These are phyloP conservation scores for Tortrix viridana DNA, from an alignment of 2,888 invertebrate genomes.

Conservation along the genomic window DNA sequence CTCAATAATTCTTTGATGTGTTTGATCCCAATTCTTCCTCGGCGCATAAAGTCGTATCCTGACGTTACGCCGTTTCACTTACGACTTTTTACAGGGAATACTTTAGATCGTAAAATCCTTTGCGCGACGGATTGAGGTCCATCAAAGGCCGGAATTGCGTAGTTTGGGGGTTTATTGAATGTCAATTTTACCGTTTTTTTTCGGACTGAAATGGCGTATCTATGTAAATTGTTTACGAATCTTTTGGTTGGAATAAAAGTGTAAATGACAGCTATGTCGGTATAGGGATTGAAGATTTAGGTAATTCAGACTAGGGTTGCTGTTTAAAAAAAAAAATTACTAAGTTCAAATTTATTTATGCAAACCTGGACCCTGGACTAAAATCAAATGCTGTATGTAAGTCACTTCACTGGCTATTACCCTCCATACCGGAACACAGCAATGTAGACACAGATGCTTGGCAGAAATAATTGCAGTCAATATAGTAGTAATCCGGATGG, in stretches of 20 bases:
- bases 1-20: conserved; percentile 3
- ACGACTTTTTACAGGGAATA: background rate
- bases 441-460: no score
- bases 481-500: no score
- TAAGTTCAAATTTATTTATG: no score
- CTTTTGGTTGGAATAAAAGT: background rate
- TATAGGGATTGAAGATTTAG: no score
- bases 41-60: background rate
- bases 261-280: no score
- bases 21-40: background rate
- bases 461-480: no score
- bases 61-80: background rate
- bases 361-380: no score
- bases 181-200: conserved; percentile 8
- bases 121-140: conserved; percentile 18
- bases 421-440: no score
- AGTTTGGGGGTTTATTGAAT: conserved; percentile 17
- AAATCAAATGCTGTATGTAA: no score
- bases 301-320: no score
- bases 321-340: no score
- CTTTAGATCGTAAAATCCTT: conserved; percentile 14
- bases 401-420: no score
- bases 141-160: conserved; percentile 3
- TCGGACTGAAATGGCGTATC: background rate
- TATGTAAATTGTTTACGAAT: conserved; percentile 13